Evolutionary conservation across 1,140 invertebrate genomes (phyloP).

Genomic region (Lepidurus couesii): DNA sequence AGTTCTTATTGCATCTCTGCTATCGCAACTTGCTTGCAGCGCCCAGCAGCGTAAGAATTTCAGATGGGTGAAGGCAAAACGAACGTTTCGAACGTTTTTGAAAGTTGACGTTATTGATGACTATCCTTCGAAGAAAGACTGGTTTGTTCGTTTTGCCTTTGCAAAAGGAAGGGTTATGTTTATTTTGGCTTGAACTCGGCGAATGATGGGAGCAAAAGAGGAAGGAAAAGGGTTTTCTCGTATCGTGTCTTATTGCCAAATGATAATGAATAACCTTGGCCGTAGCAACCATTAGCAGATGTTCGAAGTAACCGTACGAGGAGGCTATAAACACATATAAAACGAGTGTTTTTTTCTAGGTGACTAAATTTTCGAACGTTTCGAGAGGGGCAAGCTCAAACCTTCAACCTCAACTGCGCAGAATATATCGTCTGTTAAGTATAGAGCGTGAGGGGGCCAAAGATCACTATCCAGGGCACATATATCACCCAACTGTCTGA

Average conservation of each 20-base stretch:
- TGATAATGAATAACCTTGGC: background rate
- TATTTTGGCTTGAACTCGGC: background rate
- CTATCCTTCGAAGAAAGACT: background rate
- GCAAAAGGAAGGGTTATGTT: background rate
- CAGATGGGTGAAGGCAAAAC: background rate
- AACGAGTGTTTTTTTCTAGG: background rate
- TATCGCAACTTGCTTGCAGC: background rate
- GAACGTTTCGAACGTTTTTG: background rate
- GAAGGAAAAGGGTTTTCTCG: background rate
- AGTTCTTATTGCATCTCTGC: background rate
- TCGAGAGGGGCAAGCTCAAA: background rate
- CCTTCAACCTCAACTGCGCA: background rate
- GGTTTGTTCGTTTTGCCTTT: background rate
- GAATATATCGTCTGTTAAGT: too few species aligned
- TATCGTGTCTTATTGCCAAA: background rate
- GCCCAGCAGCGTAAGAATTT: background rate
- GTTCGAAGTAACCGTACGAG: background rate
- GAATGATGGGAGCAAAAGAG: background rate
- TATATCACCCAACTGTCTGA: too few species aligned
- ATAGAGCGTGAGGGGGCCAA: too few species aligned
- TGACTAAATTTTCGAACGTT: background rate
- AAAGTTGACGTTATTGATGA: background rate
- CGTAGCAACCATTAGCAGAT: background rate
- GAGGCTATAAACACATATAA: background rate
- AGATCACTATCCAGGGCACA: too few species aligned